These are phyloP conservation scores for Brenthis ino DNA, from an alignment of 2,888 invertebrate species.

Conservation along the genomic window DNA sequence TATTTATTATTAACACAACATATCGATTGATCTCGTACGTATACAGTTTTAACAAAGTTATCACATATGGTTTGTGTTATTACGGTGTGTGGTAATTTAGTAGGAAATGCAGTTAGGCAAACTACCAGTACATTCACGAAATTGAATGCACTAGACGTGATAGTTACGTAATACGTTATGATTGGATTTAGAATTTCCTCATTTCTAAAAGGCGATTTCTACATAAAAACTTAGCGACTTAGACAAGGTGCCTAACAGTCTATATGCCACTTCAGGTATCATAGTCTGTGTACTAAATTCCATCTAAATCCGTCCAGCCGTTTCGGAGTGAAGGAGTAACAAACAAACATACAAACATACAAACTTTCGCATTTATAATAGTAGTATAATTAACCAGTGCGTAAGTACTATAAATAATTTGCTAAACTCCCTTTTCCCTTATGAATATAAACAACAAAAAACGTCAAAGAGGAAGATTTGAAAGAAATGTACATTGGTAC, in stretches of 20 bases:
- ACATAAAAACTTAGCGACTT: no score
- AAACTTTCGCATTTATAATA: no score
- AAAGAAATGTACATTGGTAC: conserved; percentile 6
- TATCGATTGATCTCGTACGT: not conserved
- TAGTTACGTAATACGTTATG: not conserved
- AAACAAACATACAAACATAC: no score
- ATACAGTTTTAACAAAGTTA: conserved; percentile 24
- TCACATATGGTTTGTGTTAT: conserved; percentile 24
- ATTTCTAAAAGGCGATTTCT: no score
- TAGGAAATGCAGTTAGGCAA: conserved; percentile 21
- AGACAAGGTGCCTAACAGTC: no score
- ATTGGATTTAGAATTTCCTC: no score
- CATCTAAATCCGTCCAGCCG: no score
- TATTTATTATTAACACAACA: no score
- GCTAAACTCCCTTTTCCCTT: conserved; percentile 7
- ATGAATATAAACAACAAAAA: conserved; percentile 12
- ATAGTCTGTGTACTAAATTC: no score
- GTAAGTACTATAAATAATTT: not conserved
- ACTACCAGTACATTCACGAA: conserved; percentile 19
- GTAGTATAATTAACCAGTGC: not conserved
- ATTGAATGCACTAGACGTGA: conserved; percentile 7
- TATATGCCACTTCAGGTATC: no score
- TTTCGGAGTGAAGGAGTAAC: no score
- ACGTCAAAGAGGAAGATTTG: conserved; percentile 1
- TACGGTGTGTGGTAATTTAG: conserved; percentile 24